phyloP scores from a whole-genome alignment of 2,888 invertebrate species.

The Yponomeuta evonymella region DNA sequence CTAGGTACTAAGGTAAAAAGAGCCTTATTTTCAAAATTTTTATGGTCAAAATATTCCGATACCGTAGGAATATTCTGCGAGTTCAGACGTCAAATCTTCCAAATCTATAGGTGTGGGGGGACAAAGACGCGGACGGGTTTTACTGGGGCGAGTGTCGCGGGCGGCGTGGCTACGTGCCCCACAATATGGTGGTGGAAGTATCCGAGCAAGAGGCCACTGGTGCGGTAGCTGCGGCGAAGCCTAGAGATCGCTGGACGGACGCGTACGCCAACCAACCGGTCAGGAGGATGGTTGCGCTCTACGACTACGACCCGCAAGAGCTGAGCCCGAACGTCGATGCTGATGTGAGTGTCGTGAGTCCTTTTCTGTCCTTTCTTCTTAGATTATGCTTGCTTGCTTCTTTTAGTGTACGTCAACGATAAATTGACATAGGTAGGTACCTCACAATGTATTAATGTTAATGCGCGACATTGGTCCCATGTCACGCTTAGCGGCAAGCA shows the following conservation, averaged over 20 bases:
- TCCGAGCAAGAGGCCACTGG: conserved; percentile 80
- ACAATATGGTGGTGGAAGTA: conserved; percentile 98
- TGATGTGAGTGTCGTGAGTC: conserved; percentile 82
- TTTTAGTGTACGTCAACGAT: not conserved
- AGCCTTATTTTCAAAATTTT: no score
- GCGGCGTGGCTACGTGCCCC: conserved; percentile 94
- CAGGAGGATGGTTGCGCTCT: conserved; percentile 96
- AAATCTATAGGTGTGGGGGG: conserved; percentile 88
- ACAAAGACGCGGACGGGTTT: conserved; percentile 99
- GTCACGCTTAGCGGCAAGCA: no score
- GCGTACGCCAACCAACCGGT: conserved; percentile 91
- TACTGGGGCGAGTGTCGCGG: conserved; percentile 97
- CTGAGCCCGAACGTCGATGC: conserved; percentile 98
- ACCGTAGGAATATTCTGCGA: no score
- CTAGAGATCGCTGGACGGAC: conserved; percentile 88
- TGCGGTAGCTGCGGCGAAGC: conserved; percentile 46
- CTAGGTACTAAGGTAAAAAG: no score
- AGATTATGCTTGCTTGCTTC: not conserved
- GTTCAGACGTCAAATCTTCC: not conserved
- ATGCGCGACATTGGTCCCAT: no score
- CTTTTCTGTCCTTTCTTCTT: not conserved
- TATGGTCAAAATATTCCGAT: no score
- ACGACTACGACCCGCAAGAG: conserved; percentile 98
- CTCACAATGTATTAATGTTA: no score
- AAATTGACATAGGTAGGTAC: not conserved